Evolutionary conservation across 2,888 invertebrate genomes (phyloP).

Genomic region (Standfussiana lucernea): DNA sequence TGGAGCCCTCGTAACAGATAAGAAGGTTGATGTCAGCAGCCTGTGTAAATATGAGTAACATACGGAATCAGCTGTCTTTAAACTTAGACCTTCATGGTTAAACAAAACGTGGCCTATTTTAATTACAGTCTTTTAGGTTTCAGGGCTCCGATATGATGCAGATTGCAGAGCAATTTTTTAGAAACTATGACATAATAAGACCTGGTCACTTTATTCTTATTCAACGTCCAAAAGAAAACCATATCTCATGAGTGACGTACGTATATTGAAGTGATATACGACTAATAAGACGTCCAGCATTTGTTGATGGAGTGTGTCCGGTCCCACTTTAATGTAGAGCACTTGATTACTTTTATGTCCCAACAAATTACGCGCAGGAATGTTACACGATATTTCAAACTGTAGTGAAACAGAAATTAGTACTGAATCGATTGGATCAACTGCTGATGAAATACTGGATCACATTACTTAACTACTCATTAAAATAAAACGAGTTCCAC

Average conservation of each 20-base stretch:
- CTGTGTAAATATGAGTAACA: not conserved
- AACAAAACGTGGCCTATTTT: not conserved
- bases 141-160: not conserved
- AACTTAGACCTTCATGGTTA: not conserved
- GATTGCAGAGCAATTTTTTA: not conserved
- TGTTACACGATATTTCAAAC: constrained; percentile 39
- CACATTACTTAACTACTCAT: constrained; percentile 21
- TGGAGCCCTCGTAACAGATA: too few species aligned
- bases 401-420: constrained; percentile 5
- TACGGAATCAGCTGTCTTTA: too few species aligned
- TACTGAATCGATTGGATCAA: constrained; percentile 31
- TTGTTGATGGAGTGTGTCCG: constrained; percentile 53
- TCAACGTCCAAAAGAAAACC: not conserved
- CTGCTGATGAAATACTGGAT: constrained; percentile 24
- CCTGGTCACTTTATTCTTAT: not conserved
- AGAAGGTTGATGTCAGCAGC: not conserved
- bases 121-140: not conserved
- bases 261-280: constrained; percentile 20
- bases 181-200: not conserved
- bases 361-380: constrained; percentile 49
- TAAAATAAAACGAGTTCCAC: constrained; percentile 29
- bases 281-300: constrained; percentile 33
- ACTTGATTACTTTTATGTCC: constrained; percentile 45
- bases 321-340: constrained; percentile 34
- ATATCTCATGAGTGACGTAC: constrained; percentile 16